Evolutionary conservation across 2,888 invertebrate genomes (phyloP), one percentile per base, ranked within the genome.

Genomic region (Eupelmus urozonus): DNA sequence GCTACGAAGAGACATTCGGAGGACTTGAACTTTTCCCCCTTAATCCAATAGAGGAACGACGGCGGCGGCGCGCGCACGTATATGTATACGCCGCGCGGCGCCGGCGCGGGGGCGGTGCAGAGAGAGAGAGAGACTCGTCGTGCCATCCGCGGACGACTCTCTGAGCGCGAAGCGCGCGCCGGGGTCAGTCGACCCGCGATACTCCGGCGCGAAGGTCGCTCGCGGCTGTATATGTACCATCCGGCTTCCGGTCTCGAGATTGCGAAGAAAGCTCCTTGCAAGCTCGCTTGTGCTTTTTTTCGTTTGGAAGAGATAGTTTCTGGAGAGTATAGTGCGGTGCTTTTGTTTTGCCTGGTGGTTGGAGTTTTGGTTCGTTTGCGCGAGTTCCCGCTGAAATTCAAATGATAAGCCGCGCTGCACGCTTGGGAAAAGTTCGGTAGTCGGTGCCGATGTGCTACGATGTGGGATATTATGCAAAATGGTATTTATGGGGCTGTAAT

Each of bases 181-280:
- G 16, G 42, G 82, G 85, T 82, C 87, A 87, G 87, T 87, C 85
- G 87, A 75, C 82, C 81, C 82, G 85, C 84, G 85, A 83, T 81
- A 81, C 80, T 84, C 85, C 82, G 81, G 81, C 84, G 83, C 81
- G 84, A 80, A 83, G 82, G 83, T 85, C 80, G 80, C 23, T 13
- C 51, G 80, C 55, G 18, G 18, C 20, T 3, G 13, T 20, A 4
- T 23, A 18, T n/a, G n/a, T n/a, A n/a, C n/a, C n/a, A n/a, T n/a
- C n/a, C n/a, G n/a, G n/a, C n/a, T n/a, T n/a, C n/a, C n/a, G n/a
- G 9, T 34, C 3, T 34, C 7, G n/a, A 13, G 2, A 13, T 2
- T 11, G n/a, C 40, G 9, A 11, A 34, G 16, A 23, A 34, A 34
- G 2, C 16, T 16, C 16, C 45, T 45, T 13, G 2, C 45, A 2